Evolutionary conservation across 1,140 invertebrate genomes (phyloP).

Genomic region (Monomorium pharaonis): DNA sequence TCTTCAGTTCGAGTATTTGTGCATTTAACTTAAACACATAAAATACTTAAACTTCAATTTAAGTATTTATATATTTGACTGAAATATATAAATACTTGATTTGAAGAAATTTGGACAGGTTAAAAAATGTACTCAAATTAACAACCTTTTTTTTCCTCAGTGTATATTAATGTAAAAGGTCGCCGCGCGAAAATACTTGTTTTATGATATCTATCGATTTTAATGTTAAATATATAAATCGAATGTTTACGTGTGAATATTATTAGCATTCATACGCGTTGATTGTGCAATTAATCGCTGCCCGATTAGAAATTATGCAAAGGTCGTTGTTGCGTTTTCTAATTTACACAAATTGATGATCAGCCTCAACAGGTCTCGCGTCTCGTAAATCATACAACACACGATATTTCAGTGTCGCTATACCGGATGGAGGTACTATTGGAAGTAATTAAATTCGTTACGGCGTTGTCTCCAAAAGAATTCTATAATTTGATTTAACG

Average conservation of each 20-base stretch:
- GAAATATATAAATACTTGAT: too few species aligned
- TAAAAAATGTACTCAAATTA: too few species aligned
- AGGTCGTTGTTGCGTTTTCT: not conserved
- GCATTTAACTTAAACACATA: too few species aligned
- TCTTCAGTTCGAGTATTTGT: too few species aligned
- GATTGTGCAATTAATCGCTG: not conserved
- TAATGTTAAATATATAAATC: not conserved
- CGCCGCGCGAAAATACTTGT: too few species aligned
- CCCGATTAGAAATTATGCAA: not conserved
- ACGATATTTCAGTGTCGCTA: not conserved
- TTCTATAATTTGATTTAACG: conserved; percentile 12
- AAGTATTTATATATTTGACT: too few species aligned
- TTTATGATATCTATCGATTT: conserved; percentile 2
- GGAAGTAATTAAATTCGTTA: conserved; percentile 21
- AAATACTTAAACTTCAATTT: too few species aligned
- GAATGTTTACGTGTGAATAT: not conserved
- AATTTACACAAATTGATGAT: conserved; percentile 10
- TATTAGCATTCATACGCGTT: not conserved
- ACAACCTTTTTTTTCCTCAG: too few species aligned
- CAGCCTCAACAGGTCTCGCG: not conserved
- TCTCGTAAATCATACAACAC: not conserved
- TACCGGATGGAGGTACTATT: not conserved
- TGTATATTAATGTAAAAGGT: not conserved
- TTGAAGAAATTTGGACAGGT: too few species aligned
- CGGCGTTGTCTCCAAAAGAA: not conserved